These are phyloP conservation scores for Anorthoa munda DNA, from an alignment of 2,888 invertebrate genomes.

Conservation along the genomic window DNA sequence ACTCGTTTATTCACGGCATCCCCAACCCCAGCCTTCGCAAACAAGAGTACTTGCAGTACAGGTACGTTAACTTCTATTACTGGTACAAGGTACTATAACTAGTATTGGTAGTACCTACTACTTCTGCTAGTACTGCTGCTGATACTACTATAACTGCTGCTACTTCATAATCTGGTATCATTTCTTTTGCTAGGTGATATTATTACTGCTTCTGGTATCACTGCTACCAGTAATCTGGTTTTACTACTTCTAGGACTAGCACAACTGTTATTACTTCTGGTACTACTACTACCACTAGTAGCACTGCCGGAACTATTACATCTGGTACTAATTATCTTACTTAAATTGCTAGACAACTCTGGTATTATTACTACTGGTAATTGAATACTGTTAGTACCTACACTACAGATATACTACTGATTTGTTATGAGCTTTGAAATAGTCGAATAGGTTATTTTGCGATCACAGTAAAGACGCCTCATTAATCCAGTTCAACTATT, in stretches of 20 bases:
- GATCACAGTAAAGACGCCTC: conserved; percentile 25
- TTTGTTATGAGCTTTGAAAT: background rate
- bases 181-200: background rate
- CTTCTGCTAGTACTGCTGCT: background rate
- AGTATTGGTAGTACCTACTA: background rate
- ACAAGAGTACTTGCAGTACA: conserved; percentile 95
- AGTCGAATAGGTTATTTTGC: background rate
- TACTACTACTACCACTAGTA: background rate
- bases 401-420: background rate
- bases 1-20: conserved; percentile 92
- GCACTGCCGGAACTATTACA: background rate
- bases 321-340: background rate
- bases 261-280: background rate
- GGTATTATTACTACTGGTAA: background rate
- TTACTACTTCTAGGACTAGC: too few relatives aligned
- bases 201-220: background rate
- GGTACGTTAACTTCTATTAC: background rate
- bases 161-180: background rate
- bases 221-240: background rate
- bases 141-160: background rate
- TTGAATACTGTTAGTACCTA: background rate
- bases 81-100: background rate
- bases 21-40: conserved; percentile 95
- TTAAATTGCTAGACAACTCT: background rate
- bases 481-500: conserved; percentile 16